Percentiles rank a stretch among this genome's conserved stretches.
Evolutionary conservation across 2,113 vertebrate genomes (phyloP).

Genomic region (Petroica traversi): DNA sequence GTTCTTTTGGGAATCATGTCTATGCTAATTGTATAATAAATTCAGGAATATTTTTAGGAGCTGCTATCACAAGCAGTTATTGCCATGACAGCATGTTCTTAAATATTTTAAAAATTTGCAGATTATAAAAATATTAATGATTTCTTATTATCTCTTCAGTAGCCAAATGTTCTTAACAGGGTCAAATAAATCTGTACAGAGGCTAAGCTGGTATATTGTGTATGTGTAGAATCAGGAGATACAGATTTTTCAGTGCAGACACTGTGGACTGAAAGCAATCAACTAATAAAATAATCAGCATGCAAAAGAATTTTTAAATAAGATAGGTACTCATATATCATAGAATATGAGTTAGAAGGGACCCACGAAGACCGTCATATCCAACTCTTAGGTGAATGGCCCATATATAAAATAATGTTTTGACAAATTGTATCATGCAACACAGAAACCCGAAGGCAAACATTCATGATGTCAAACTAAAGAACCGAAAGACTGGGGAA

Average conservation of each 20-base stretch:
- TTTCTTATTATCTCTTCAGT: slow-evolving; percentile 10
- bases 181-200: not conserved
- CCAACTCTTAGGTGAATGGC: not conserved
- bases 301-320: not conserved
- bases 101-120: not conserved
- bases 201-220: not conserved
- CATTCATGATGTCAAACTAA: not conserved
- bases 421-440: not conserved
- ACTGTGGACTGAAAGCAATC: not conserved
- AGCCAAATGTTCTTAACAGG: not conserved
- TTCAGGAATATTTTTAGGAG: slow-evolving; percentile 47
- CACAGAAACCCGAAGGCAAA: not conserved
- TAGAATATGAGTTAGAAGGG: not conserved
- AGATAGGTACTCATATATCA: not conserved
- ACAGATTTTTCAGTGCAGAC: not conserved
- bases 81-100: slow-evolving; percentile 10
- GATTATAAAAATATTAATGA: slow-evolving; percentile 21
- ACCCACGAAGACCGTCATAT: not conserved
- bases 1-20: not conserved
- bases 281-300: not conserved
- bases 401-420: not conserved
- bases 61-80: not conserved
- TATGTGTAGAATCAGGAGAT: not conserved
- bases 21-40: not conserved
- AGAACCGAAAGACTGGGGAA: not conserved